Evolutionary conservation across 2,797 vertebrate genomes (phyloP), one percentile per base, ranked within the genome.

Genomic region (Lepilemur septentrionalis): DNA sequence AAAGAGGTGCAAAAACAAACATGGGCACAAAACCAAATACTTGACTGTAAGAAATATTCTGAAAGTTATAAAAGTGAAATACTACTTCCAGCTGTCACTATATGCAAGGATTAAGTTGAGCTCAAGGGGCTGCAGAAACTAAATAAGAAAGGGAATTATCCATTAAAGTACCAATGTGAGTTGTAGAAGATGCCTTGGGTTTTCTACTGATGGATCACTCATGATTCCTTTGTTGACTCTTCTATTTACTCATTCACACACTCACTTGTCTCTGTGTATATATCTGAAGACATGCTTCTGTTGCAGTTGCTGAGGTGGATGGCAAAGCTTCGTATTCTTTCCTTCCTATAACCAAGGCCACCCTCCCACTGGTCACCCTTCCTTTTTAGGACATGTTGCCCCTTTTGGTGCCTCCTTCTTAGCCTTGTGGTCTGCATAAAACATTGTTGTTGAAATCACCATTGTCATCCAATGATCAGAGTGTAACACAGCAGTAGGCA

Each of bases 51-150:
- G 88, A 94, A 95, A 97, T 38, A 73, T 96, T 95, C 72, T 96
- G 86, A 97, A 72, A 95, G 93, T 96, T 97, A 92, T 96, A 98
- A 89, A 97, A 92, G 22, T 78, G 95, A 97, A 97, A 94, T 97
- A 52, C 72, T 69, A 46, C 95, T 98, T 98, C 84, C 75, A 85
- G 90, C 91, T 97, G 75, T 85, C 96, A 41, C 38, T 89, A 95
- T 69, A 81, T 59, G 5, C 55, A 72, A 89, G 28, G n/a, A 78
- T 84, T 86, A 93, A 86, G 57, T 28, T 79, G 30, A 83, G 35
- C 52, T 96, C 82, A 95, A 70, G 70, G 82, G 55, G 8, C 41
- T 11, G 2, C 10, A 91, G n/a, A 95, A 93, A n/a, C 38, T 52
- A 67, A 91, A 55, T 78, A 89, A 90, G 80, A 84, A 90, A 95